A percentile compares a stretch with the other conserved stretches of the same genome.
phyloP scores from a whole-genome alignment of 2,888 invertebrate species.

The Thecophora atra region DNA sequence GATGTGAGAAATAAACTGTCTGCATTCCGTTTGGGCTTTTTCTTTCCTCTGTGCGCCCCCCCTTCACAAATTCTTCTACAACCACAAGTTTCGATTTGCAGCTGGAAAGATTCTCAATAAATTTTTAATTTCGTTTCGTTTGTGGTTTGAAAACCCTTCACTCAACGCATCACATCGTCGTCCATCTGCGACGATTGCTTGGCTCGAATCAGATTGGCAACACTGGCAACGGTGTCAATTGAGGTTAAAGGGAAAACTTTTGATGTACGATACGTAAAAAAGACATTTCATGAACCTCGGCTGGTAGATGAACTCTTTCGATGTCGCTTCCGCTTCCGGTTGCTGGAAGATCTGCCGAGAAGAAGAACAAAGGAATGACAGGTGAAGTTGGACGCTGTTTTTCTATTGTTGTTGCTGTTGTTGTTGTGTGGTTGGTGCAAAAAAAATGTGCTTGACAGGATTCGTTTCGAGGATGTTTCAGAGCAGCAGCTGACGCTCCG shows the following conservation, averaged over 20 bases:
- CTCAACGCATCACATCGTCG: no score
- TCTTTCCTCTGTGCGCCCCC: background rate
- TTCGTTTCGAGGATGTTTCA: background rate
- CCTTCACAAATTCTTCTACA: background rate
- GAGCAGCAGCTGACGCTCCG: background rate
- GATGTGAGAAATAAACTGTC: background rate
- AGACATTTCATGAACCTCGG: background rate
- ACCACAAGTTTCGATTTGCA: constrained; percentile 32
- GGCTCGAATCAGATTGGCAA: background rate
- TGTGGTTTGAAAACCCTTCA: background rate
- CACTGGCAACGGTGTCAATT: constrained; percentile 23
- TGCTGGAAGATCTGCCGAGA: background rate
- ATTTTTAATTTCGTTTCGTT: constrained; percentile 29
- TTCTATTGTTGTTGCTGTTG: background rate
- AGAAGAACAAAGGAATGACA: background rate
- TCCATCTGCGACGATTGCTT: background rate
- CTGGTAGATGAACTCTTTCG: background rate
- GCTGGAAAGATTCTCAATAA: constrained; percentile 31
- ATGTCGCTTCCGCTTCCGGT: background rate
- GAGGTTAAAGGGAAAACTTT: constrained; percentile 23
- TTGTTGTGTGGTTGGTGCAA: background rate
- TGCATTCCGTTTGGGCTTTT: background rate
- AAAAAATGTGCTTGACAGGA: background rate
- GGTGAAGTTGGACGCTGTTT: background rate
- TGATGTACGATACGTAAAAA: background rate